Evolutionary conservation across 2,113 vertebrate genomes (phyloP).

Genomic region (Tragelaphus scriptus): DNA sequence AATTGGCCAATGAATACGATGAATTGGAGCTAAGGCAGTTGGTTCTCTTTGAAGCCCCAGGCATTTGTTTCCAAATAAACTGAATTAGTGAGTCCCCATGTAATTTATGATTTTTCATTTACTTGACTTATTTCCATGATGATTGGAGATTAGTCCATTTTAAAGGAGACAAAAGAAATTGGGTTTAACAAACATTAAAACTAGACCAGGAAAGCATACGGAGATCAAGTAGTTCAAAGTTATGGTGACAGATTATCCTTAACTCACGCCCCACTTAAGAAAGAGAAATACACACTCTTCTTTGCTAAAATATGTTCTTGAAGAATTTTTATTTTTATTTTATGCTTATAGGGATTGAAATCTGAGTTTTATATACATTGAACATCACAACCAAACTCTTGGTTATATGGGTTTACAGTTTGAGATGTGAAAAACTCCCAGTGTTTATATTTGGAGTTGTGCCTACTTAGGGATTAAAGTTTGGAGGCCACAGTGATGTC

Average conservation of each 20-base stretch:
- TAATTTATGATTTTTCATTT: slow-evolving; percentile 76
- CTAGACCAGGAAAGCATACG: slow-evolving; percentile 56
- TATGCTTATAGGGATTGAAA: neutral
- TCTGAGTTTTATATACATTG: slow-evolving; percentile 30
- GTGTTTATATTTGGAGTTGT: slow-evolving; percentile 55
- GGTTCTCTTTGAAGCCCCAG: slow-evolving; percentile 64
- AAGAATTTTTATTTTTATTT: slow-evolving; percentile 48
- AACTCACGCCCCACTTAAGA: slow-evolving; percentile 34
- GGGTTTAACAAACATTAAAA: slow-evolving; percentile 68
- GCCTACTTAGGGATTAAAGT: slow-evolving; percentile 62
- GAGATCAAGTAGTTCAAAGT: slow-evolving; percentile 64
- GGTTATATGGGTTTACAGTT: slow-evolving; percentile 29
- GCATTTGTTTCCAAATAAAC: slow-evolving; percentile 71
- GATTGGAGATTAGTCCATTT: slow-evolving; percentile 72
- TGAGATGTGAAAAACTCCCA: slow-evolving; percentile 50
- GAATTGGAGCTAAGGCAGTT: slow-evolving; percentile 46
- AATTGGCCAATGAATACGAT: slow-evolving; percentile 46
- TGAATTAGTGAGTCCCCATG: slow-evolving; percentile 47
- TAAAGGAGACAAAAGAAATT: slow-evolving; percentile 72
- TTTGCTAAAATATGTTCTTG: neutral
- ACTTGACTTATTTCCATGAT: slow-evolving; percentile 73
- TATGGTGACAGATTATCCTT: slow-evolving; percentile 60
- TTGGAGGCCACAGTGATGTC: slow-evolving; percentile 60
- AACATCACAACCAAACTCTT: slow-evolving; percentile 4
- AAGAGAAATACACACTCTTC: neutral